phyloP scores from a whole-genome alignment of 2,113 vertebrate species.

The Thunnus thynnus region DNA sequence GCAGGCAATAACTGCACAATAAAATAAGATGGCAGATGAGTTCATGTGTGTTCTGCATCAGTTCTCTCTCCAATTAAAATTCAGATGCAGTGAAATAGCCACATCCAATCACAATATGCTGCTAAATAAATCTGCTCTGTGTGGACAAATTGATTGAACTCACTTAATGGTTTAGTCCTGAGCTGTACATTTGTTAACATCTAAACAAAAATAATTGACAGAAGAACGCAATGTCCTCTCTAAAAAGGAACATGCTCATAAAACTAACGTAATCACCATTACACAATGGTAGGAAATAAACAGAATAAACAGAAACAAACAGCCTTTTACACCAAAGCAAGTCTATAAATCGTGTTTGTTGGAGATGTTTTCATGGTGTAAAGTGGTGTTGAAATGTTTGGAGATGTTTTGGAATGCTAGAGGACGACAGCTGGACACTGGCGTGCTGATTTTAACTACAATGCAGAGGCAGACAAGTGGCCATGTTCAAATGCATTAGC shows the following conservation, averaged over 20 bases:
- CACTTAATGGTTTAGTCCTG: background rate
- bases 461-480: conserved; percentile 49
- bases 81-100: conserved; percentile 13
- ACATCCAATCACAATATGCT: background rate
- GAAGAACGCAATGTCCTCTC: background rate
- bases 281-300: no score
- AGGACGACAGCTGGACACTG: background rate
- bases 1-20: conserved; percentile 2
- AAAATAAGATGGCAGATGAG: conserved; percentile 3
- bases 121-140: background rate
- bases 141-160: background rate
- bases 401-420: background rate
- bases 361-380: background rate
- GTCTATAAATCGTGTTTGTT: background rate
- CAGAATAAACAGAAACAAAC: background rate
- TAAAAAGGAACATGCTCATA: background rate
- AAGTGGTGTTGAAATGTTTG: conserved; percentile 6
- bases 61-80: conserved; percentile 29
- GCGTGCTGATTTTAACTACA: conserved; percentile 12
- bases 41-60: conserved; percentile 35
- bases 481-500: conserved; percentile 22
- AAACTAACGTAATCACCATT: background rate
- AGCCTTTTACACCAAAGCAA: background rate
- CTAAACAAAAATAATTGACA: background rate
- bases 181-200: background rate